Base-by-base conservation (phyloP, 2,888 invertebrate species). In the Heliconius aoede region DNA sequence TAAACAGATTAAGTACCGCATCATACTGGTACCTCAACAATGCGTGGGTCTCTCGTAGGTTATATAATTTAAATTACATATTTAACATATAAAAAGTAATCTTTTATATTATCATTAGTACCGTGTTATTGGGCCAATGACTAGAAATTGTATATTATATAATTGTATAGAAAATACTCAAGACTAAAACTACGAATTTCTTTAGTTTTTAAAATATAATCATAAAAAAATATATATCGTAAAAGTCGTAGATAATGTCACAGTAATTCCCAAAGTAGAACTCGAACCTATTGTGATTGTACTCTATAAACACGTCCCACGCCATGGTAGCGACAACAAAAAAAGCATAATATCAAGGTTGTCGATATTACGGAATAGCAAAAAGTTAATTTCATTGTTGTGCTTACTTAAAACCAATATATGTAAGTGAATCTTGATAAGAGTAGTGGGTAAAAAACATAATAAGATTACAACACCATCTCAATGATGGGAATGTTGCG, bases 381-480 rank as follows among this genome's bases (percentile, higher is more conserved):
- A 74, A 74, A 79, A 76, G 69, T 74, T 79, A 72, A 79, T 80
- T 76, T 74, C 69, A 81, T 80, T 80, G 78, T 80, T 79, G 72
- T 55, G 73, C 58, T 76, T 74, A 61, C 51, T 77, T 76, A 79
- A 78, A 79, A 81, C 79, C 81, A 80, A 80, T 81, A 80, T 73
- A 69, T 77, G 73, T 76, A 78, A 79, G 80, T 68, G 76, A 82
- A 91, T 91, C 90, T 90, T 88, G 89, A 90, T 91, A 86, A 85
- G 82, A 84, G 86, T 88, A 90, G n/a, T 91, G 90, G 88, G 90
- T 89, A 90, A 88, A 87, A 85, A 87, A 86, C 86, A 91, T 91
- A 91, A 91, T 92, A 86, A 87, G 83, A 87, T 92, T 92, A 88
- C 91, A 86, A 91, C 88, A 92, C 89, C 85, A 86, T 89, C 89